phyloP scores from a whole-genome alignment of 53 echinoderm and acorn worm species.

The Temnopleurus reevesii region DNA sequence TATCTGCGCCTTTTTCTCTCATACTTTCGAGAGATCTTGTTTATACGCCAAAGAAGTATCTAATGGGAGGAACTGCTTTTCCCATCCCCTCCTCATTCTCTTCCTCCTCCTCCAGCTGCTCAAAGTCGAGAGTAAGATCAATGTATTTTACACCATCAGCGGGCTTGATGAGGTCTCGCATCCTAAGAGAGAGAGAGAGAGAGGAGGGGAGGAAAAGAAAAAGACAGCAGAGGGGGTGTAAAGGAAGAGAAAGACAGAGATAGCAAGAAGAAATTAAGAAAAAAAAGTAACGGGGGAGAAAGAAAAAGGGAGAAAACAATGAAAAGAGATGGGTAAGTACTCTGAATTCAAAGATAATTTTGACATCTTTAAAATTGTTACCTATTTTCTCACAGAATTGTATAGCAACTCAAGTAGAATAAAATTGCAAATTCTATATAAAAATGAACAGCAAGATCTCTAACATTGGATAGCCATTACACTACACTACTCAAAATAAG shows the following conservation, averaged over 20 bases:
- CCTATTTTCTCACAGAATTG: too few relatives aligned
- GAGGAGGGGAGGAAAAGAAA: background rate
- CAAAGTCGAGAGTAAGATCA: conserved; percentile 87
- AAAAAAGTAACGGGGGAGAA: background rate
- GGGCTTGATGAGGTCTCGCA: conserved; percentile 84
- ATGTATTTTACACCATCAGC: conserved; percentile 71
- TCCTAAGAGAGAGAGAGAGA: conserved; percentile 49
- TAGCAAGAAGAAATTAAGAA: background rate
- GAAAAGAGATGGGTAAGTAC: background rate
- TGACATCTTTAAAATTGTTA: too few relatives aligned
- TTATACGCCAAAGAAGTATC: conserved; percentile 84
- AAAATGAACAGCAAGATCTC: too few relatives aligned
- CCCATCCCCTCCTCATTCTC: conserved; percentile 74
- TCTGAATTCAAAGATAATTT: too few relatives aligned
- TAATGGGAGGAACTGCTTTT: conserved; percentile 79
- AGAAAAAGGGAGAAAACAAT: background rate
- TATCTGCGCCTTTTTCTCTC: too few relatives aligned
- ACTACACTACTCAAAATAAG: too few relatives aligned
- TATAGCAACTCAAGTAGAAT: too few relatives aligned
- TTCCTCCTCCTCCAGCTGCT: conserved; percentile 66
- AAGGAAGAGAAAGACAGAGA: background rate
- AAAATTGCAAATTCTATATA: too few relatives aligned
- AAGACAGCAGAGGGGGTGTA: background rate
- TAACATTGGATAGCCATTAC: too few relatives aligned
- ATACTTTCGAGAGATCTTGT: too few relatives aligned